Percentiles rank a stretch among this genome's conserved stretches.
Evolutionary conservation across 2,797 vertebrate genomes (phyloP).

Genomic region (Tachyglossus aculeatus): DNA sequence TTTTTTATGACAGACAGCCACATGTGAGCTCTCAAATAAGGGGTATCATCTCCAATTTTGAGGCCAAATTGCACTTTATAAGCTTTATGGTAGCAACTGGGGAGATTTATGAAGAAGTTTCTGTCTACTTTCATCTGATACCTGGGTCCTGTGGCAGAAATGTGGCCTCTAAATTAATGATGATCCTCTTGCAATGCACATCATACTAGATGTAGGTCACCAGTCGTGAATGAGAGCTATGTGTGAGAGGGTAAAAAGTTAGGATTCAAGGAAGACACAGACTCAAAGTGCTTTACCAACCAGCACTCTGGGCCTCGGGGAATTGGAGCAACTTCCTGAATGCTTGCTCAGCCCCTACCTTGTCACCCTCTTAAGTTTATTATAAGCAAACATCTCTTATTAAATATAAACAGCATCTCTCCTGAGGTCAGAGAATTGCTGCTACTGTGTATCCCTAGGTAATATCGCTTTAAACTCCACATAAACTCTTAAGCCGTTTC

Average conservation of each 20-base stretch:
- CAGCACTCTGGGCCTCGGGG: not conserved
- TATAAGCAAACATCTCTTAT: slow-evolving; percentile 70
- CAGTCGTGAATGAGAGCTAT: no score
- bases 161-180: no score
- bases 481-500: slow-evolving; percentile 81
- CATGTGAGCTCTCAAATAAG: no score
- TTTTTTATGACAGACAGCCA: no score
- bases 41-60: no score
- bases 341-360: slow-evolving; percentile 8
- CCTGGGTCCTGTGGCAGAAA: no score
- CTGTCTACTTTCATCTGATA: no score
- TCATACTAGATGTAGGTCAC: no score
- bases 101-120: no score
- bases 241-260: not conserved
- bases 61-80: no score
- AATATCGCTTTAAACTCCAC: slow-evolving; percentile 82
- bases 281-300: not conserved
- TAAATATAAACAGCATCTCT: slow-evolving; percentile 73
- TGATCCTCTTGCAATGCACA: not conserved
- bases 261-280: slow-evolving; percentile 12
- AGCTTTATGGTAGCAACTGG: no score
- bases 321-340: slow-evolving; percentile 8
- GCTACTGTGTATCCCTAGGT: slow-evolving; percentile 75
- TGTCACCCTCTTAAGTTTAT: slow-evolving; percentile 69
- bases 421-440: slow-evolving; percentile 68